phyloP scores from a whole-genome alignment of 2,888 invertebrate species.

The Caenorhabditis doughertyi region DNA sequence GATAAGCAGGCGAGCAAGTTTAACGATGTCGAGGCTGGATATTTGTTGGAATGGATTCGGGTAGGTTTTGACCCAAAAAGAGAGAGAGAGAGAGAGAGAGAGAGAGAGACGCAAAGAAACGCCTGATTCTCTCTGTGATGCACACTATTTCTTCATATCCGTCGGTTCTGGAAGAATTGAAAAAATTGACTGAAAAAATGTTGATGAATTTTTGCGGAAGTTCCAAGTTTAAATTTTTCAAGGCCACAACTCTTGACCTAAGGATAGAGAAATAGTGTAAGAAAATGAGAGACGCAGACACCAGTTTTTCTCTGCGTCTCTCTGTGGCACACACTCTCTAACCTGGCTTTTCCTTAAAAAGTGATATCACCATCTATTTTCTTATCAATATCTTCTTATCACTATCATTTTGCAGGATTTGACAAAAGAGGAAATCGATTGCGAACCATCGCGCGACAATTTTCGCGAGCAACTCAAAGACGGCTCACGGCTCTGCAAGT shows the following conservation, averaged over 20 bases:
- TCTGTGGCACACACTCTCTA: not conserved
- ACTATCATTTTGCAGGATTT: constrained; percentile 49
- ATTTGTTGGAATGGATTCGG: constrained; percentile 94
- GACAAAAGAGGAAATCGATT: constrained; percentile 87
- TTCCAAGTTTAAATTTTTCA: no score
- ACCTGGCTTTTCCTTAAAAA: not conserved
- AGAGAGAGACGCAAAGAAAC: no score
- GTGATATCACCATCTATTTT: not conserved
- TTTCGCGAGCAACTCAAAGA: constrained; percentile 93
- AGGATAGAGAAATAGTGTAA: no score
- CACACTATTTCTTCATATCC: no score
- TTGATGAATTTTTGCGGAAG: no score
- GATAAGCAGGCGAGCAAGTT: constrained; percentile 96
- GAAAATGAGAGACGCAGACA: no score
- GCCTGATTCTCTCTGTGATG: no score
- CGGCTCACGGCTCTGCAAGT: constrained; percentile 94
- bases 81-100: no score
- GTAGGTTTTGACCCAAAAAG: constrained; percentile 61
- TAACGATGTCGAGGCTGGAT: constrained; percentile 94
- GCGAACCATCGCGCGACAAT: constrained; percentile 92
- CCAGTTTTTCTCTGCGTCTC: no score
- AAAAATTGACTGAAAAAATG: no score
- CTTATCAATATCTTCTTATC: not conserved
- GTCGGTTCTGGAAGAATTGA: no score
- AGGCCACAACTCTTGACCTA: no score